phyloP scores from a whole-genome alignment of 1,140 invertebrate species.

The Globodera rostochiensis region DNA sequence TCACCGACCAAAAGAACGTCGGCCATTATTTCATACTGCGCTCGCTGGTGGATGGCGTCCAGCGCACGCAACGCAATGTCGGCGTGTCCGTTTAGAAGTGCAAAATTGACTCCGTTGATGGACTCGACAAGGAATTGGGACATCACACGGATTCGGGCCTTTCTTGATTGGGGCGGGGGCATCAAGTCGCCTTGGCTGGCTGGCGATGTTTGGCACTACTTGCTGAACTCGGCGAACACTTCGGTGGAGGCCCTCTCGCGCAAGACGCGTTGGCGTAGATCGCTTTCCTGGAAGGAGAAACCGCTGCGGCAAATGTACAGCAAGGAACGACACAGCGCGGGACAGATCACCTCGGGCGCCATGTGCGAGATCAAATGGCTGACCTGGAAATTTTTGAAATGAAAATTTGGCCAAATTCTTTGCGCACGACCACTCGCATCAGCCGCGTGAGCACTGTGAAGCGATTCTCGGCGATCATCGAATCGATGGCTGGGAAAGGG shows the following conservation, averaged over 20 bases:
- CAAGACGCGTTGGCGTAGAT: slow-evolving; percentile 47
- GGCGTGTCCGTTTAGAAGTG: slow-evolving; percentile 61
- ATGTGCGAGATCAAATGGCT: slow-evolving; percentile 45
- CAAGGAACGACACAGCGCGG: slow-evolving; percentile 50
- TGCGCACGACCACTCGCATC: slow-evolving; percentile 48
- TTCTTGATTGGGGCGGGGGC: slow-evolving; percentile 41
- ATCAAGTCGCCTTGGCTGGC: not conserved
- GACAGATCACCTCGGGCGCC: slow-evolving; percentile 55
- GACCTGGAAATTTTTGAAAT: slow-evolving; percentile 46
- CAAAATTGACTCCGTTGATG: slow-evolving; percentile 57
- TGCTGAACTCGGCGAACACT: slow-evolving; percentile 42
- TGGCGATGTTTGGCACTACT: not conserved
- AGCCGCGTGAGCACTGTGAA: slow-evolving; percentile 57
- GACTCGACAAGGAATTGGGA: slow-evolving; percentile 56
- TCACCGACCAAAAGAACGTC: slow-evolving; percentile 57
- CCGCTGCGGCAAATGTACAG: slow-evolving; percentile 45
- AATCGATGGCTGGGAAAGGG: slow-evolving; percentile 61
- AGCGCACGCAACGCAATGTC: slow-evolving; percentile 57
- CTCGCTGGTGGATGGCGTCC: slow-evolving; percentile 62
- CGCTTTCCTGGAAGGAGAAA: slow-evolving; percentile 53
- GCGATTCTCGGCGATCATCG: slow-evolving; percentile 61
- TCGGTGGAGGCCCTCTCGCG: slow-evolving; percentile 38
- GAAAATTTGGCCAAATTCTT: slow-evolving; percentile 7
- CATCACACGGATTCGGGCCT: slow-evolving; percentile 51
- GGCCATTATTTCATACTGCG: slow-evolving; percentile 58